Evolutionary conservation across 2,888 invertebrate species (phyloP).

Genomic region (Pachycephus smyrnensis): DNA sequence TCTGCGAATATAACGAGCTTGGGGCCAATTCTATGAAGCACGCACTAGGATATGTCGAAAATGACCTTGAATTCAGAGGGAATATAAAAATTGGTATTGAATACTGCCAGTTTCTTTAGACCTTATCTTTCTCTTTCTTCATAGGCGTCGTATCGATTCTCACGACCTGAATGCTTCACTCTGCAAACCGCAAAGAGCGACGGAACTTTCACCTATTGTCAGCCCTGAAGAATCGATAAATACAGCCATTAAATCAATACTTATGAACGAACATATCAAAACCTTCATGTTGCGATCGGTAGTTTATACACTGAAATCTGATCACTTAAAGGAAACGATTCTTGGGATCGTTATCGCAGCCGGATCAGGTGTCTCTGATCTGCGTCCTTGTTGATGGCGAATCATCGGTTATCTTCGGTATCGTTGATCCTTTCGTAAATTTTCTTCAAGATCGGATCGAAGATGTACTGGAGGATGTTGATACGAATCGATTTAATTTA

Average conservation of each 20-base stretch:
- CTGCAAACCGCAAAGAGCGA: neutral
- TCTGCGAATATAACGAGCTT: neutral
- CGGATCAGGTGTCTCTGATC: conserved; percentile 3
- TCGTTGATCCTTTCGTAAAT: conserved; percentile 9
- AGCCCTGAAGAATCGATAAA: conserved; percentile 23
- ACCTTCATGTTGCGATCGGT: conserved; percentile 4
- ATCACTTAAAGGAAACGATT: conserved; percentile 14
- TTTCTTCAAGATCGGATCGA: conserved; percentile 61
- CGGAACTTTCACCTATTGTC: neutral
- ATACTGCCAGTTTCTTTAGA: neutral
- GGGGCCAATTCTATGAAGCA: neutral
- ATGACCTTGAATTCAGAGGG: neutral
- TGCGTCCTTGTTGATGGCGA: neutral
- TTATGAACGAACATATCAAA: conserved; percentile 32
- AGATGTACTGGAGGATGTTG: conserved; percentile 55
- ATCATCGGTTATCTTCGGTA: conserved; percentile 5
- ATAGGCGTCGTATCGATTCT: neutral
- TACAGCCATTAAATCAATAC: conserved; percentile 26
- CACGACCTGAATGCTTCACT: neutral
- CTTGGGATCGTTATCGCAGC: neutral
- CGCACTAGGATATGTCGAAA: neutral
- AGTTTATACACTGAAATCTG: neutral
- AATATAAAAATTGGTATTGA: neutral
- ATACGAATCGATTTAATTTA: conserved; percentile 73
- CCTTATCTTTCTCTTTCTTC: neutral